Percentiles rank a stretch among this genome's conserved stretches.
These are phyloP conservation scores for Chelon auratus DNA, from an alignment of 2,797 vertebrate genomes.

Conservation along the genomic window DNA sequence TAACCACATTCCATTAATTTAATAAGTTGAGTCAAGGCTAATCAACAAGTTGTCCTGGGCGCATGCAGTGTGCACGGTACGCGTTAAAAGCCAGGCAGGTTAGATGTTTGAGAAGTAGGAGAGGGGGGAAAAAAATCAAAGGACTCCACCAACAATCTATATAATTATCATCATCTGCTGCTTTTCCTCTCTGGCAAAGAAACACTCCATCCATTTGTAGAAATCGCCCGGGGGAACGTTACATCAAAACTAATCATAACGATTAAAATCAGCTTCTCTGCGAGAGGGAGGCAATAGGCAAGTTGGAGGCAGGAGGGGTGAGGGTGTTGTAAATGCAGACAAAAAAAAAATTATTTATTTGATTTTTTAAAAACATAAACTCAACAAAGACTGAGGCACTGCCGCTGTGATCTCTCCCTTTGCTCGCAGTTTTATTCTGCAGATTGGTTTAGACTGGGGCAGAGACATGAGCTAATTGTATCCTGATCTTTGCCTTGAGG, in stretches of 20 bases:
- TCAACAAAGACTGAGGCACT: slow-evolving; percentile 87
- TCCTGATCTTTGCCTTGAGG: slow-evolving; percentile 99
- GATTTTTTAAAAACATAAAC: slow-evolving; percentile 81
- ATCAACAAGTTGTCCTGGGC: slow-evolving; percentile 91
- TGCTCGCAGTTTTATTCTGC: slow-evolving; percentile 92
- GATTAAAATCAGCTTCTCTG: slow-evolving; percentile 99
- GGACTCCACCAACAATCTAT: slow-evolving; percentile 93
- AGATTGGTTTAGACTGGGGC: slow-evolving; percentile 95
- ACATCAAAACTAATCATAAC: slow-evolving; percentile 99
- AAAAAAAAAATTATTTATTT: slow-evolving; percentile 80
- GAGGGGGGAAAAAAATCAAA: slow-evolving; percentile 59
- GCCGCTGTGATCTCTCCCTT: slow-evolving; percentile 88
- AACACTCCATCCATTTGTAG: slow-evolving; percentile 99
- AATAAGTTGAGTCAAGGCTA: slow-evolving; percentile 81
- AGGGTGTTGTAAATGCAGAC: slow-evolving; percentile 83
- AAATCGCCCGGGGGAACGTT: slow-evolving; percentile 95
- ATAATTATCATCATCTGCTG: slow-evolving; percentile 99
- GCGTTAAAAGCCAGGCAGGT: slow-evolving; percentile 67
- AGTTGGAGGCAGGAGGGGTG: slow-evolving; percentile 91
- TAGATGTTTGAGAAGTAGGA: slow-evolving; percentile 63
- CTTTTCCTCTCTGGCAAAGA: slow-evolving; percentile 98
- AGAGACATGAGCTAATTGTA: slow-evolving; percentile 99
- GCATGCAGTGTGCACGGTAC: slow-evolving; percentile 79
- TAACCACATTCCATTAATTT: slow-evolving; percentile 81
- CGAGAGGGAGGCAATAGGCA: slow-evolving; percentile 93